phyloP scores from a whole-genome alignment of 2,113 vertebrate species.

The Leiothrix lutea region DNA sequence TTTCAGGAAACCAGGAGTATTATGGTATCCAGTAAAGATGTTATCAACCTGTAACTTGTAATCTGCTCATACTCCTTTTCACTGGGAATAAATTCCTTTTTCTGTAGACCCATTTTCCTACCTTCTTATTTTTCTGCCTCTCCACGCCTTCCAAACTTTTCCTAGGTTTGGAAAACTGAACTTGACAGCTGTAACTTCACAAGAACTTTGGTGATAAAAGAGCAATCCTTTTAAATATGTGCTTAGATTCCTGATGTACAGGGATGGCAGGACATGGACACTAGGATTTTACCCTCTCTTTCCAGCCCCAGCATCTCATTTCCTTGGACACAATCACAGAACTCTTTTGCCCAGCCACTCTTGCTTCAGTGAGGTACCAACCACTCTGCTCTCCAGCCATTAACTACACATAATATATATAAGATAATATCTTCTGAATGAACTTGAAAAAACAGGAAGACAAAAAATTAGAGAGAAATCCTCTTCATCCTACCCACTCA shows the following conservation, averaged over 20 bases:
- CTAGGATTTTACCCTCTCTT: neutral
- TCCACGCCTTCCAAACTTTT: neutral
- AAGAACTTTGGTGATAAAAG: neutral
- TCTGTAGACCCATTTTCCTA: neutral
- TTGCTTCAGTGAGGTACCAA: neutral
- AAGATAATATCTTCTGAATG: neutral
- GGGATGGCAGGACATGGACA: neutral
- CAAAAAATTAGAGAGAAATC: neutral
- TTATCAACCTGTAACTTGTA: neutral
- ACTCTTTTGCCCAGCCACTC: neutral
- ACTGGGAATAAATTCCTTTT: neutral
- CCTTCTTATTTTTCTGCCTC: neutral
- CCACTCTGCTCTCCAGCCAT: neutral
- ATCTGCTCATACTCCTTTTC: neutral
- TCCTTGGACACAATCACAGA: neutral
- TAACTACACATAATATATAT: neutral
- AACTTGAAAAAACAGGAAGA: neutral
- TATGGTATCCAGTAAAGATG: neutral
- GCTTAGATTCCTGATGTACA: neutral
- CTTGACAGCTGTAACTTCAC: neutral
- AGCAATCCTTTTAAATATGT: neutral
- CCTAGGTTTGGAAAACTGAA: neutral
- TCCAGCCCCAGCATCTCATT: neutral
- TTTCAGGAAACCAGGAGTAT: neutral
- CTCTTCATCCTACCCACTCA: neutral